These are phyloP conservation scores for Scolopax mira DNA, from an alignment of 2,113 vertebrate genomes.

Conservation along the genomic window DNA sequence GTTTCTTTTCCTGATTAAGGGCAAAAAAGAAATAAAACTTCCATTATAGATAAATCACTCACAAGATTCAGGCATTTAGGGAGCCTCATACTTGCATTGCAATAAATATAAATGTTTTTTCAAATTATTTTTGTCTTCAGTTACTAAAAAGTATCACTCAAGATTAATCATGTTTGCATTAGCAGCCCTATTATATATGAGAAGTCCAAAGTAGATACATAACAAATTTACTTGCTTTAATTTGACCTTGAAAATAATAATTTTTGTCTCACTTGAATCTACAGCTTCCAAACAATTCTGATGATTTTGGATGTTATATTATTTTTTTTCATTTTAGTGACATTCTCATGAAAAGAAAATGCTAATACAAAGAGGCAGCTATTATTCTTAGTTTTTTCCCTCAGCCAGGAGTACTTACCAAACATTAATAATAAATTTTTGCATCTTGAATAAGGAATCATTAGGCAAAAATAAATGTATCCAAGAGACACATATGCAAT, in stretches of 20 bases:
- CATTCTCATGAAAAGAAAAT: neutral
- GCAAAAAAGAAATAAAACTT: neutral
- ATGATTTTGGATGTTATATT: neutral
- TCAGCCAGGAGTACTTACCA: slow-evolving; percentile 19
- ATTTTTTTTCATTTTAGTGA: neutral
- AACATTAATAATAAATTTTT: slow-evolving; percentile 48
- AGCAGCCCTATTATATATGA: neutral
- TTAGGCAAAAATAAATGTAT: slow-evolving; percentile 57
- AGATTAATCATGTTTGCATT: neutral
- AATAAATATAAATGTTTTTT: neutral
- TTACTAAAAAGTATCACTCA: neutral
- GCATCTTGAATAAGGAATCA: slow-evolving; percentile 33
- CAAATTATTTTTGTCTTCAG: neutral
- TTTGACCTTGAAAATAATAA: neutral
- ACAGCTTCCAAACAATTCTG: neutral
- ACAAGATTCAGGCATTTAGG: neutral
- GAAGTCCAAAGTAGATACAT: neutral
- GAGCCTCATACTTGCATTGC: neutral
- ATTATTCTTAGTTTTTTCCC: slow-evolving; percentile 27
- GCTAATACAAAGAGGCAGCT: neutral
- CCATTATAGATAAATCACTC: neutral
- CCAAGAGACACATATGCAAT: slow-evolving; percentile 54
- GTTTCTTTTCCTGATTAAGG: neutral
- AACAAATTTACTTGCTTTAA: neutral
- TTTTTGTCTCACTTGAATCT: neutral